Conservation (phyloP, 2,797 vertebrate species). For the Australoheros facetus region DNA sequence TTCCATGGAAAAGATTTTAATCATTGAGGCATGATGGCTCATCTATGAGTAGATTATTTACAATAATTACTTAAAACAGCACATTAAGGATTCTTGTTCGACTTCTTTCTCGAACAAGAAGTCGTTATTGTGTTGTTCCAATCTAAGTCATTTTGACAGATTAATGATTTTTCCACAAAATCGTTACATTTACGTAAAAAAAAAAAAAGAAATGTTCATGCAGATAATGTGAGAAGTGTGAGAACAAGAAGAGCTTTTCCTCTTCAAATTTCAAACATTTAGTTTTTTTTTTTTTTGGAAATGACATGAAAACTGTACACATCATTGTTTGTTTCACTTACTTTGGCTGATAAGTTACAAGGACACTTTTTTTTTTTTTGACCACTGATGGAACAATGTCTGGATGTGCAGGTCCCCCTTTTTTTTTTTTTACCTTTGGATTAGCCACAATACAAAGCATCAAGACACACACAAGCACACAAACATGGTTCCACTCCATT, state of each 20-base stretch:
- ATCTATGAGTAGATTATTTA: conserved; percentile 22
- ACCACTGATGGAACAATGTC: not conserved
- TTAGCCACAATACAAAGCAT: not conserved
- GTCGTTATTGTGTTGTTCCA: conserved; percentile 26
- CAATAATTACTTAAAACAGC: conserved; percentile 25
- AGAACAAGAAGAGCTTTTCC: not conserved
- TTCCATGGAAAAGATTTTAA: conserved; percentile 42
- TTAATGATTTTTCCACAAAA: conserved; percentile 27
- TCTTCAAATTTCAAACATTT: conserved; percentile 1
- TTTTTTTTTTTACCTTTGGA: not conserved
- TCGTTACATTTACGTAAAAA: not conserved
- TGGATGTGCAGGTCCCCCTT: not conserved
- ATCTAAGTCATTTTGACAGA: conserved; percentile 4
- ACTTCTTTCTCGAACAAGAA: conserved; percentile 7
- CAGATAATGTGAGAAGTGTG: not conserved
- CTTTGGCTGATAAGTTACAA: not conserved
- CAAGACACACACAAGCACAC: not conserved
- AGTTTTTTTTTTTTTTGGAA: not conserved
- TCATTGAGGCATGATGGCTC: conserved; percentile 26
- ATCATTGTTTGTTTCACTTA: not conserved
- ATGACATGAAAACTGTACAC: not conserved
- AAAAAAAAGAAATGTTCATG: not conserved
- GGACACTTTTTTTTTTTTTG: not conserved
- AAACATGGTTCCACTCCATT: conserved; percentile 1
- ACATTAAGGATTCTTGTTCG: not conserved